Conservation (phyloP, 1,140 invertebrate species). For the Aphelenchoides avenae region DNA sequence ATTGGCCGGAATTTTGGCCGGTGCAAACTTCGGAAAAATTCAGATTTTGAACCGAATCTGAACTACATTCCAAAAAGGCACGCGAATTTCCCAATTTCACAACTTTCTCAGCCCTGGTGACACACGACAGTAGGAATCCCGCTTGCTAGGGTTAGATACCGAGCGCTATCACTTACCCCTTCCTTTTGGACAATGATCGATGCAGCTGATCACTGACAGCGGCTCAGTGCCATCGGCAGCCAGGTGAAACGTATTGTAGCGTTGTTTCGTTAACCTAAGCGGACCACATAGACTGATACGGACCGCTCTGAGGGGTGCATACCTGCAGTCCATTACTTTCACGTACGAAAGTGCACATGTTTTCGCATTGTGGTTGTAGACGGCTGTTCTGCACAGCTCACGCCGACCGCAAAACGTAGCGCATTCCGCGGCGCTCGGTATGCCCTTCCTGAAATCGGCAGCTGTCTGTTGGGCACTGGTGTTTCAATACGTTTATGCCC, state of each 20-base stretch:
- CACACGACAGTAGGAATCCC: no score
- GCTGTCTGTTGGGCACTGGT: no score
- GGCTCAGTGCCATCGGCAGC: conserved; percentile 20
- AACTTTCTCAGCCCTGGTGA: no score
- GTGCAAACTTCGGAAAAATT: no score
- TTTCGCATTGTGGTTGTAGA: conserved; percentile 32
- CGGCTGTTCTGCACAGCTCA: conserved; percentile 23
- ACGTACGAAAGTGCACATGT: conserved; percentile 23
- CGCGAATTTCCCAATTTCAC: no score
- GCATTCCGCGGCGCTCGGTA: conserved; percentile 25
- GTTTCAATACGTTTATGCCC: no score
- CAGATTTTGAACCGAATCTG: no score
- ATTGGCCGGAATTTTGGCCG: no score
- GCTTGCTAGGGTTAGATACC: no score
- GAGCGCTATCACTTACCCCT: no score
- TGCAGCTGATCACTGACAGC: conserved; percentile 22
- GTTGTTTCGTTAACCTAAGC: conserved; percentile 17
- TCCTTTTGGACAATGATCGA: conserved; percentile 21
- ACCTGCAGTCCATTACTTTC: conserved; percentile 21
- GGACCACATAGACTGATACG: not conserved
- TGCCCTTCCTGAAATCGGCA: conserved; percentile 15
- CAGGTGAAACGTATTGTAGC: conserved; percentile 34
- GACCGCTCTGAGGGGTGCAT: not conserved
- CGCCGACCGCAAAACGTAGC: conserved; percentile 25
- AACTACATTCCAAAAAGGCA: no score